A percentile compares a stretch with the other conserved stretches of the same genome.
phyloP scores from a whole-genome alignment of 2,797 vertebrate genomes.

The Menidia menidia region DNA sequence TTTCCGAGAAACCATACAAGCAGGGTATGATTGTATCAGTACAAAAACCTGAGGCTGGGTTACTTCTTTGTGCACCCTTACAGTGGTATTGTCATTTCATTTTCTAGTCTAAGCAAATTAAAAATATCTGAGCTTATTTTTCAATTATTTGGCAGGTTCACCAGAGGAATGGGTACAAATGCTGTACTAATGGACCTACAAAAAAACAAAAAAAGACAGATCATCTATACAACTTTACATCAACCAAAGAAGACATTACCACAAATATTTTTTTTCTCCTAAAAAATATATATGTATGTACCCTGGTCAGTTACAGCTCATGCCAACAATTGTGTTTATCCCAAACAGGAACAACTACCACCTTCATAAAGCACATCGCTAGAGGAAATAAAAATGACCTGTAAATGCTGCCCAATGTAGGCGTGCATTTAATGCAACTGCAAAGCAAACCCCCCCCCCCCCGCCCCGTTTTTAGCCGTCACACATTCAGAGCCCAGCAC shows the following conservation, averaged over 20 bases:
- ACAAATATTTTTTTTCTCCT: conserved; percentile 42
- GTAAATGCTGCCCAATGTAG: conserved; percentile 55
- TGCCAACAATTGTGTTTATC: conserved; percentile 46
- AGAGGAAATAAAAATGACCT: conserved; percentile 58
- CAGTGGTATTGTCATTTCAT: conserved; percentile 39
- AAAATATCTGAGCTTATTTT: conserved; percentile 44
- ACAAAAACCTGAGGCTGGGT: conserved; percentile 77
- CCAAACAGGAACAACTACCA: conserved; percentile 45
- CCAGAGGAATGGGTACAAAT: conserved; percentile 77
- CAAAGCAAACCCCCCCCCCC: conserved; percentile 52
- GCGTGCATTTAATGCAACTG: conserved; percentile 33
- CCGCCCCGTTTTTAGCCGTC: conserved; percentile 26
- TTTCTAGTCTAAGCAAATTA: conserved; percentile 32
- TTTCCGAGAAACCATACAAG: conserved; percentile 63
- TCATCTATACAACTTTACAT: conserved; percentile 72
- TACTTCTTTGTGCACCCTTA: conserved; percentile 65
- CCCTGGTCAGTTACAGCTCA: conserved; percentile 47
- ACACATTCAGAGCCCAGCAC: conserved; percentile 64
- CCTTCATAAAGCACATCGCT: conserved; percentile 57
- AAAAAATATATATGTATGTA: conserved; percentile 35
- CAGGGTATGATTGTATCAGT: conserved; percentile 68
- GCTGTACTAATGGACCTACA: conserved; percentile 70
- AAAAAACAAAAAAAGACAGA: conserved; percentile 3
- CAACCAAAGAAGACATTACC: conserved; percentile 71
- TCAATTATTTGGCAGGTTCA: conserved; percentile 73